A percentile compares a stretch with the other conserved stretches of the same genome.
These are phyloP conservation scores for Diaphora mendica DNA, from an alignment of 2,888 invertebrate species.

Conservation along the genomic window DNA sequence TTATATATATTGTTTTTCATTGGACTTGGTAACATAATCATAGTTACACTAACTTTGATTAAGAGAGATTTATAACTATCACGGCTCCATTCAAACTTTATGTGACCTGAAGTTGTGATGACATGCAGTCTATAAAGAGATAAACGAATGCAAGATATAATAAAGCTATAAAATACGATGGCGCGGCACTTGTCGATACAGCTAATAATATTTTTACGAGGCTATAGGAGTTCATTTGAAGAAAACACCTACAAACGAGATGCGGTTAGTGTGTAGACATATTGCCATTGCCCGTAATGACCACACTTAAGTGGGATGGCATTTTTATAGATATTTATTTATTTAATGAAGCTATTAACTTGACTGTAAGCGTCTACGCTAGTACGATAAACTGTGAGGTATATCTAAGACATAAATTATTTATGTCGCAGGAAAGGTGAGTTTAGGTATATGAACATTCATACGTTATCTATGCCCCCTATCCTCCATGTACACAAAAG, in stretches of 20 bases:
- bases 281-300: slow-evolving; percentile 39
- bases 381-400: slow-evolving; percentile 5
- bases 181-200: slow-evolving; percentile 32
- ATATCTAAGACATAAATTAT: not conserved
- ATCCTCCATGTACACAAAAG: slow-evolving; percentile 18
- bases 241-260: slow-evolving; percentile 35
- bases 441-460: not conserved
- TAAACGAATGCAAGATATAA: slow-evolving; percentile 10
- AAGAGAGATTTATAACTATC: not conserved
- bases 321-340: slow-evolving; percentile 37
- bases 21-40: not conserved
- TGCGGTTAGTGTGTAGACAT: slow-evolving; percentile 29
- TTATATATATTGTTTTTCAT: not conserved
- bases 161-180: slow-evolving; percentile 5
- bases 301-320: slow-evolving; percentile 29
- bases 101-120: slow-evolving; percentile 6
- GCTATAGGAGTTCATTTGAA: slow-evolving; percentile 31
- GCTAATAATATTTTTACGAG: slow-evolving; percentile 44
- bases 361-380: not conserved
- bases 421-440: not conserved
- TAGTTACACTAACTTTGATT: not conserved
- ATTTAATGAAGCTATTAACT: slow-evolving; percentile 42
- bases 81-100: not conserved
- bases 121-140: slow-evolving; percentile 1
- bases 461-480: not conserved